These are phyloP conservation scores for Sebastes itinus DNA, from an alignment of 2,797 vertebrate species.

Conservation along the genomic window DNA sequence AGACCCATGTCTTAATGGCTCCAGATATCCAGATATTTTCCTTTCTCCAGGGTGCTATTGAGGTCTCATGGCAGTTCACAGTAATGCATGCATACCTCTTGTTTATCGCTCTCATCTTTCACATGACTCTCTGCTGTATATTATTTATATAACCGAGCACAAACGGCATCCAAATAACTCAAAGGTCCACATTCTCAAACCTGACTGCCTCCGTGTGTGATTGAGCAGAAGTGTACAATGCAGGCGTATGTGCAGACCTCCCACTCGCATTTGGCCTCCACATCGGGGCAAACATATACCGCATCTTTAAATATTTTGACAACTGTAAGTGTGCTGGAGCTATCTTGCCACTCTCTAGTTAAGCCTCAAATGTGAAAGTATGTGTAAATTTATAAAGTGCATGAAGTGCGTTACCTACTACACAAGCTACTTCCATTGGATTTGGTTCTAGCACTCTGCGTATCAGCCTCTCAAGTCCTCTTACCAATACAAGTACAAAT, in stretches of 20 bases:
- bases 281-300: background rate
- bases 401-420: background rate
- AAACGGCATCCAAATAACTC: constrained; percentile 10
- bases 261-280: constrained; percentile 7
- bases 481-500: background rate
- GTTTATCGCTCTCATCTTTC: constrained; percentile 34
- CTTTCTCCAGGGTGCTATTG: constrained; percentile 44
- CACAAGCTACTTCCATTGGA: background rate
- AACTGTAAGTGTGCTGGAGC: constrained; percentile 29
- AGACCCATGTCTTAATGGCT: constrained; percentile 52
- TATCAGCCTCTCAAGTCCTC: background rate
- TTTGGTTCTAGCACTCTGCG: background rate
- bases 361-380: background rate
- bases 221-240: background rate
- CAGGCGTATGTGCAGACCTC: constrained; percentile 40
- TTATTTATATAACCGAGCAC: constrained; percentile 12
- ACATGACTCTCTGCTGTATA: constrained; percentile 4
- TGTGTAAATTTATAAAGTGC: background rate
- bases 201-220: background rate
- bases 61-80: constrained; percentile 28
- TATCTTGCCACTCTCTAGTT: background rate
- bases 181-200: background rate
- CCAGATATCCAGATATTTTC: constrained; percentile 63
- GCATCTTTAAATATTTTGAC: constrained; percentile 47
- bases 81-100: constrained; percentile 32